Conservation (phyloP, 2,113 vertebrate genomes). For the Aegotheles bennettii region DNA sequence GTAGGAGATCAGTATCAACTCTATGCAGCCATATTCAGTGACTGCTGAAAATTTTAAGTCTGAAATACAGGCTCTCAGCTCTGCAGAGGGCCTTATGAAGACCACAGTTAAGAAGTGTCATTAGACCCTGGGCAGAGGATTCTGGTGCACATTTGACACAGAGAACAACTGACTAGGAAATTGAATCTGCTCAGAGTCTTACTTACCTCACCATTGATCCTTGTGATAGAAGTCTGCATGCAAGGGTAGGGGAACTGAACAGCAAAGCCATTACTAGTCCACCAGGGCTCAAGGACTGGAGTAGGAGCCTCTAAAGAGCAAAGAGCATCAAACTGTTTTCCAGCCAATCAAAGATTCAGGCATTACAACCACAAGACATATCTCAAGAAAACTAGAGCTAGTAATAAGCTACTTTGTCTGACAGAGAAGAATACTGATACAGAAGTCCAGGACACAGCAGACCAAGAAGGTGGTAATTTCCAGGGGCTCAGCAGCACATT, state of each 20-base stretch:
- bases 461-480: not conserved
- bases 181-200: not conserved
- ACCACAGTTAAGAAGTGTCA: not conserved
- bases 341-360: not conserved
- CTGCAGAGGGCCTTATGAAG: not conserved
- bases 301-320: conserved; percentile 71
- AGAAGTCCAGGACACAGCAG: not conserved
- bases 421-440: not conserved
- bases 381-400: not conserved
- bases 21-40: not conserved
- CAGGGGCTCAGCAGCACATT: not conserved
- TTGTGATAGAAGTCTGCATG: conserved; percentile 76
- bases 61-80: not conserved
- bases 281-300: conserved; percentile 77
- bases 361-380: not conserved
- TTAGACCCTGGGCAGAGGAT: not conserved
- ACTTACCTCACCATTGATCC: conserved; percentile 80
- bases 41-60: not conserved
- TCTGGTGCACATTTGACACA: not conserved
- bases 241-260: conserved; percentile 82
- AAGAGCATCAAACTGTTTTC: not conserved
- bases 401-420: not conserved
- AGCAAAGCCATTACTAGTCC: conserved; percentile 54
- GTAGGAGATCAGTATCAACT: not conserved
- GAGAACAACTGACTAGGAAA: not conserved